Evolutionary conservation across 1,140 invertebrate genomes (phyloP).

Genomic region (Belonocnema kinseyi): DNA sequence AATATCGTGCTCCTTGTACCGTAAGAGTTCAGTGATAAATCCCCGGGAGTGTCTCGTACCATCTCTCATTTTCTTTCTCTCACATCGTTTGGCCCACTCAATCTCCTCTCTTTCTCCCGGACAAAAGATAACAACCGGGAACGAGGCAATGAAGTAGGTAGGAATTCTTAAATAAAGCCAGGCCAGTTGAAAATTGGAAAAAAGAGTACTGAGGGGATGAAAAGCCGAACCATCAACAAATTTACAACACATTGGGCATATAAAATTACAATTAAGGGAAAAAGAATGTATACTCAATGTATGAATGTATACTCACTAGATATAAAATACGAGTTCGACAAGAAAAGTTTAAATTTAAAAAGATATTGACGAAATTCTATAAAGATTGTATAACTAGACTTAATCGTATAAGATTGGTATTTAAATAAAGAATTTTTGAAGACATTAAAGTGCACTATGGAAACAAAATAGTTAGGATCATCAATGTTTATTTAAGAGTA

Average conservation of each 20-base stretch:
- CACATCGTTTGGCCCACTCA: conserved; percentile 27
- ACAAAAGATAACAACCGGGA: conserved; percentile 61
- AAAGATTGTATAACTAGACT: too few relatives aligned
- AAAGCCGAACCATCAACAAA: neutral
- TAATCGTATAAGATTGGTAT: too few relatives aligned
- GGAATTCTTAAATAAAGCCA: conserved; percentile 43
- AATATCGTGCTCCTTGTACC: conserved; percentile 53
- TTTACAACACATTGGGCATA: conserved; percentile 3
- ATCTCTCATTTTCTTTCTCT: conserved; percentile 38
- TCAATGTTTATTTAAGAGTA: too few relatives aligned
- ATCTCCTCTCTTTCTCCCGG: conserved; percentile 35
- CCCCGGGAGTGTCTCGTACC: conserved; percentile 43
- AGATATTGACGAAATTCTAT: too few relatives aligned
- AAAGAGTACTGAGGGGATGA: neutral
- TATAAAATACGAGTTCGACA: too few relatives aligned
- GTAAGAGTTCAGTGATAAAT: conserved; percentile 56
- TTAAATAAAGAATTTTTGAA: too few relatives aligned
- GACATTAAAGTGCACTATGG: too few relatives aligned
- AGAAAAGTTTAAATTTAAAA: too few relatives aligned
- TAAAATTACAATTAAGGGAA: conserved; percentile 10
- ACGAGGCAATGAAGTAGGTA: conserved; percentile 36
- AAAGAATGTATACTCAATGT: too few relatives aligned
- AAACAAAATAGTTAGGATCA: too few relatives aligned
- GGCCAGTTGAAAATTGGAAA: conserved; percentile 9
- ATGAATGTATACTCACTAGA: too few relatives aligned